phyloP scores from a whole-genome alignment of 1,140 invertebrate species.

The Formica selysi region DNA sequence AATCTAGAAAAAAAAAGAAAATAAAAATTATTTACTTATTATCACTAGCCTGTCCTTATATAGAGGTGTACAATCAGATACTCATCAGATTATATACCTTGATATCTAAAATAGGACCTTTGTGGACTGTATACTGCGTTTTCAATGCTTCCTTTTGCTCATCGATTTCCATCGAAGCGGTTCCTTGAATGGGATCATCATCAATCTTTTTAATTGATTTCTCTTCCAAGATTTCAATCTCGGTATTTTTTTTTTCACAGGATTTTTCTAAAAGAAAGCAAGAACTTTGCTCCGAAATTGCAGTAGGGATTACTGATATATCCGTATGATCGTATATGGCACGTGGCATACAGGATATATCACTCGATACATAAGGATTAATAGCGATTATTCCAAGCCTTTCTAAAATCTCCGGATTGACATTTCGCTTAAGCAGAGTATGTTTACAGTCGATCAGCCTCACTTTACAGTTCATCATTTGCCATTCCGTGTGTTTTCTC shows the following conservation, averaged over 20 bases:
- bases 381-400: conserved; percentile 74
- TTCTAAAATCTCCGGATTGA: conserved; percentile 61
- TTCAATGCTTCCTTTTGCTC: conserved; percentile 65
- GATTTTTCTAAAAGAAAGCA: not conserved
- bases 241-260: conserved; percentile 4
- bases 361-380: conserved; percentile 22
- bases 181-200: not conserved
- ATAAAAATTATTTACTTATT: conserved; percentile 6
- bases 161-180: not conserved
- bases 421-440: conserved; percentile 71
- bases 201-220: conserved; percentile 27
- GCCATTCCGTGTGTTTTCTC: conserved; percentile 47
- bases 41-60: not conserved
- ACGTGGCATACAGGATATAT: not conserved
- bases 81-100: conserved; percentile 80
- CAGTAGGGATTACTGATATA: not conserved
- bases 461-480: conserved; percentile 80
- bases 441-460: conserved; percentile 79
- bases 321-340: not conserved
- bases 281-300: not conserved
- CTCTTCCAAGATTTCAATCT: conserved; percentile 61
- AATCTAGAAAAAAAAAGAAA: conserved; percentile 78
- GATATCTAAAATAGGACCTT: conserved; percentile 85
- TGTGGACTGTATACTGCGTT: conserved; percentile 81
- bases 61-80: not conserved